Evolutionary conservation across 2,888 invertebrate species (phyloP).

Genomic region (Ophioninae sp.): DNA sequence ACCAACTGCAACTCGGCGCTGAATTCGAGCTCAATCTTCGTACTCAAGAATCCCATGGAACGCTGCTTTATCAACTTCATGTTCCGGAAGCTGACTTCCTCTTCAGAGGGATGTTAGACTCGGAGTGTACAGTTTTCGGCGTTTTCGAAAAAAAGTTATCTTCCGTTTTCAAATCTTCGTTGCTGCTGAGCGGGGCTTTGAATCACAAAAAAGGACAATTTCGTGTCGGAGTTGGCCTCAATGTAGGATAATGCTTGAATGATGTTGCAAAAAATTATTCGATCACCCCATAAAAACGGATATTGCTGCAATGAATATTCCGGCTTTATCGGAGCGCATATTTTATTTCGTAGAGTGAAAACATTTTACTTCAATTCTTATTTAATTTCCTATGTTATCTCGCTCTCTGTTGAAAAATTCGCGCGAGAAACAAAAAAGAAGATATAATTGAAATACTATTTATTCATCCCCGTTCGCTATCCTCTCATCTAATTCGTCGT

Average conservation of each 20-base stretch:
- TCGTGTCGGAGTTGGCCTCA: conserved; percentile 85
- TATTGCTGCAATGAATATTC: background rate
- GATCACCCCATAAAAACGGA: background rate
- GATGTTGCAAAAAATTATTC: background rate
- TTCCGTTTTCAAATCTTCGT: conserved; percentile 85
- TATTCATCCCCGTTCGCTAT: conserved; percentile 77
- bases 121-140: conserved; percentile 84
- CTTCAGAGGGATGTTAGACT: conserved; percentile 85
- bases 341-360: conserved; percentile 34
- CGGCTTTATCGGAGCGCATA: background rate
- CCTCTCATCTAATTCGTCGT: conserved; percentile 72
- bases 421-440: background rate
- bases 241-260: conserved; percentile 77
- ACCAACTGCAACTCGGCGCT: conserved; percentile 85
- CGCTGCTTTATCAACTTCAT: conserved; percentile 85
- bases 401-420: background rate
- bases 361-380: conserved; percentile 1
- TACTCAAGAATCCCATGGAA: conserved; percentile 84
- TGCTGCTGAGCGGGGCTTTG: conserved; percentile 84
- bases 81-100: conserved; percentile 84
- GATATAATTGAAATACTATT: conserved; percentile 14
- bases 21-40: conserved; percentile 85
- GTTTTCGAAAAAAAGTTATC: conserved; percentile 85
- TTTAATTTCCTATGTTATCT: background rate
- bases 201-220: conserved; percentile 85